Evolutionary conservation across 2,888 invertebrate genomes (phyloP), one percentile per base, ranked within the genome.

Genomic region (Thysanoteuthis rhombus): DNA sequence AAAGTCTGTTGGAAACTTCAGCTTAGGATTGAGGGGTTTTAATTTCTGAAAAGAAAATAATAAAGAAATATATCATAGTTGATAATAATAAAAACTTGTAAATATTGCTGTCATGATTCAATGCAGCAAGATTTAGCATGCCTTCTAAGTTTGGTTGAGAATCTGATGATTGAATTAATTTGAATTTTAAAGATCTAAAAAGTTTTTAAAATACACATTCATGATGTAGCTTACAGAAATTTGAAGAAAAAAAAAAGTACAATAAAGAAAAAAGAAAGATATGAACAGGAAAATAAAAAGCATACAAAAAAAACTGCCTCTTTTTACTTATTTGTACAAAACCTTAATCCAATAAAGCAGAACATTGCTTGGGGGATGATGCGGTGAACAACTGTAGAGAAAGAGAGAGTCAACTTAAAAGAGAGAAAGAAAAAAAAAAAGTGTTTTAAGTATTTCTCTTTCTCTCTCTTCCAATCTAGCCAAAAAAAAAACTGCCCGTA

Each of bases 81-180:
- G 22, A 52, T 52, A 52, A 52, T 22, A 52, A 52, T 22, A 25
- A 52, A 47, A 52, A 52, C 22, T 52, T 52, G 52, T 22, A 52
- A 52, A 25, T 52, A 25, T 52, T 52, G 5, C 12, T 45, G 52
- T 52, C 52, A 22, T 52, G 52, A 52, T 52, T 75, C 10, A 75
- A 36, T 75, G 75, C 19, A 75, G 75, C 8, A 36, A 75, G n/a
- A 75, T 75, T 75, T 75, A 12, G 8, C n/a, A 75, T 75, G 75
- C n/a, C n/a, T 12, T 12, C n/a, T 75, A 58, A 28, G 32, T 58
- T 58, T 58, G 8, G 58, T 58, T 58, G 32, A 75, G 75, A 75
- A n/a, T n/a, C n/a, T n/a, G n/a, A n/a, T 75, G n/a, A n/a, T 75
- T 75, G 75, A 75, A n/a, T 75, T 75, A 75, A 75, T 75, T 75